Conservation (phyloP, 2,113 vertebrate species). For the Egretta garzetta region DNA sequence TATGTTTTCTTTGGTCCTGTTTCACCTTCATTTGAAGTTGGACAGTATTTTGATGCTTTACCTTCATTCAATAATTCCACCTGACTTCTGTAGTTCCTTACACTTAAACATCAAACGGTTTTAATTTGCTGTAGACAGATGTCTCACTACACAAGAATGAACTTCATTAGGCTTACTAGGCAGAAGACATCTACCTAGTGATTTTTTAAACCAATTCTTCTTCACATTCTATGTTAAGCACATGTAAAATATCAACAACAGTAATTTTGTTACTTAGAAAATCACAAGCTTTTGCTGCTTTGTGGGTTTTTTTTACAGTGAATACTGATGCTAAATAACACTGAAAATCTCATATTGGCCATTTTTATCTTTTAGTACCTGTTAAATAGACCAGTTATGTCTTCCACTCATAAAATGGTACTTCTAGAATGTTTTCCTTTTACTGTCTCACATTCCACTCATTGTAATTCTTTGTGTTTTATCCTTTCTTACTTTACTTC, state of each 20-base stretch:
- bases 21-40: neutral
- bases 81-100: neutral
- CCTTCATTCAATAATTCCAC: neutral
- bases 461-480: neutral
- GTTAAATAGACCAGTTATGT: neutral
- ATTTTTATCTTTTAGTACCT: neutral
- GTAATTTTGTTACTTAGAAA: neutral
- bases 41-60: neutral
- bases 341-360: neutral
- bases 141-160: neutral
- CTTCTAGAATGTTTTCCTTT: neutral
- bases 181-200: neutral
- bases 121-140: neutral
- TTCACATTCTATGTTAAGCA: neutral
- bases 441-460: neutral
- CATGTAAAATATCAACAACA: neutral
- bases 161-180: neutral
- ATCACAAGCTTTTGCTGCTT: neutral
- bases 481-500: neutral
- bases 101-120: neutral
- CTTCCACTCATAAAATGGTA: neutral
- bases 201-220: neutral
- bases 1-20: accelerated
- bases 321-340: neutral
- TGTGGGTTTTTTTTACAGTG: neutral